Conservation (phyloP, 1,140 invertebrate genomes). For the Anthonomus grandis region DNA sequence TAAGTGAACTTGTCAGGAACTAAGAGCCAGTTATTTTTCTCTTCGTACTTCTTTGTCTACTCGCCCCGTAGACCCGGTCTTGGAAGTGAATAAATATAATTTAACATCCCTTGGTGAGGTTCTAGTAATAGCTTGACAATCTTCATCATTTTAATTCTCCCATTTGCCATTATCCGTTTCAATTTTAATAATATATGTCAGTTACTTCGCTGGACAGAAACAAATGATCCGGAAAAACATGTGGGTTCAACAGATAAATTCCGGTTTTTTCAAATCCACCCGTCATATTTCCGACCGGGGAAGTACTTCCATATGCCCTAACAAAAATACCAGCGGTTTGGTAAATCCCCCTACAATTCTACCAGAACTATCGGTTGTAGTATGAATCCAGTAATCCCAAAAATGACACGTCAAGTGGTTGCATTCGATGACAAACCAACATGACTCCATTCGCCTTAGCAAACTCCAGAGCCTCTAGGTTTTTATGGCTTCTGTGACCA, state of each 20-base stretch:
- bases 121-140: too few species aligned
- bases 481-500: conserved; percentile 39
- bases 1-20: too few species aligned
- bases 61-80: background rate
- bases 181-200: background rate
- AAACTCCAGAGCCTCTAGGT: conserved; percentile 21
- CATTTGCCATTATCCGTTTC: background rate
- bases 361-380: conserved; percentile 27
- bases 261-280: background rate
- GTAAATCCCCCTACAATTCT: background rate
- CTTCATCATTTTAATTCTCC: too few species aligned
- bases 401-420: conserved; percentile 47
- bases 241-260: background rate
- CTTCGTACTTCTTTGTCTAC: background rate
- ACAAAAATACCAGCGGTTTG: background rate
- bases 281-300: background rate
- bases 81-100: background rate
- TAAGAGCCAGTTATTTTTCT: background rate
- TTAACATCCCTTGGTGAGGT: background rate
- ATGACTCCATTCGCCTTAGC: conserved; percentile 27
- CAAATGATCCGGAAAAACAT: background rate
- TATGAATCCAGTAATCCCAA: conserved; percentile 41
- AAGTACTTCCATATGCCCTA: background rate
- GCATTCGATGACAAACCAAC: conserved; percentile 31
- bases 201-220: background rate